Conservation (phyloP, 1,140 invertebrate species). For the Drosophila trapezifrons region DNA sequence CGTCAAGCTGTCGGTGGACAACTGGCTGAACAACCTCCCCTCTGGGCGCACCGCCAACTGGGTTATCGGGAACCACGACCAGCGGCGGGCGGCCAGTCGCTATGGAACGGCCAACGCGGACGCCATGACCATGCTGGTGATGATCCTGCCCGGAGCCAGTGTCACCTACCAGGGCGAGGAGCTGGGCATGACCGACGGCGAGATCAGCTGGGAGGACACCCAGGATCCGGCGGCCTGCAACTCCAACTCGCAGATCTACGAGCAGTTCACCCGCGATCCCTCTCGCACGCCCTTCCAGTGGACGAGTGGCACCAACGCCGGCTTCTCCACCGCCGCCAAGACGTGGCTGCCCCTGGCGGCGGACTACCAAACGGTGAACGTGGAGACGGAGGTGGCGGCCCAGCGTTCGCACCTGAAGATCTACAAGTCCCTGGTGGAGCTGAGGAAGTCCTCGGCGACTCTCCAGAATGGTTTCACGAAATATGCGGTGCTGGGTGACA, state of each 20-base stretch:
- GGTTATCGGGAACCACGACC: constrained; percentile 88
- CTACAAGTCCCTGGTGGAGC: constrained; percentile 65
- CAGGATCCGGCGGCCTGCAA: constrained; percentile 86
- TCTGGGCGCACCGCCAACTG: constrained; percentile 84
- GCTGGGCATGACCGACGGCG: constrained; percentile 89
- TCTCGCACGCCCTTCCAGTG: constrained; percentile 91
- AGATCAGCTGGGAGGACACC: constrained; percentile 84
- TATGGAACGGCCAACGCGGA: constrained; percentile 87
- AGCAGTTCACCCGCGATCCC: constrained; percentile 87
- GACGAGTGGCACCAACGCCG: constrained; percentile 84
- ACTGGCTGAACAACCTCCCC: constrained; percentile 83
- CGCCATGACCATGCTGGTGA: constrained; percentile 88
- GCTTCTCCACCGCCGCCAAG: constrained; percentile 85
- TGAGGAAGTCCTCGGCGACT: constrained; percentile 54
- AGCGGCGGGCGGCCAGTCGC: constrained; percentile 86
- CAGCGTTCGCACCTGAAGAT: constrained; percentile 71
- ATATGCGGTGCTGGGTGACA: constrained; percentile 71
- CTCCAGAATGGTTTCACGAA: constrained; percentile 81
- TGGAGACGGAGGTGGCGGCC: constrained; percentile 48
- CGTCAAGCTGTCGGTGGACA: constrained; percentile 80
- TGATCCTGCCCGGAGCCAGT: constrained; percentile 90
- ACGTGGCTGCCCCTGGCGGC: constrained; percentile 88
- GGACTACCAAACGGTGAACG: constrained; percentile 86
- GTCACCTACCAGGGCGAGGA: constrained; percentile 88
- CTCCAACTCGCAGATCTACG: constrained; percentile 83